Conservation (phyloP, 2,888 invertebrate genomes). For the Lasiommata megera region DNA sequence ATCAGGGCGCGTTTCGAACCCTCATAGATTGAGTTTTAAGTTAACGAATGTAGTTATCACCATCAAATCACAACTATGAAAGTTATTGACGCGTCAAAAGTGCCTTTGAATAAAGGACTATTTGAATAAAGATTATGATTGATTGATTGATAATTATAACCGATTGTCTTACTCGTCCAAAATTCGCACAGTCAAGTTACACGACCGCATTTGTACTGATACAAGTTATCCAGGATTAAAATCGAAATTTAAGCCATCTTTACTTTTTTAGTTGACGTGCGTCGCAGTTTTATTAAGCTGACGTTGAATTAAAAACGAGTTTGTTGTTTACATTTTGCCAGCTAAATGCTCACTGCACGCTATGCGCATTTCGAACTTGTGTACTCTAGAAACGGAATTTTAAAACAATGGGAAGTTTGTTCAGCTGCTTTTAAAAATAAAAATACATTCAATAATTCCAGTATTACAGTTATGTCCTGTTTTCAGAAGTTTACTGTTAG, state of each 20-base stretch:
- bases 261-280: neutral
- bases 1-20: too few relatives aligned
- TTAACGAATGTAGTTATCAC: too few relatives aligned
- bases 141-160: too few relatives aligned
- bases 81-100: too few relatives aligned
- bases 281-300: neutral
- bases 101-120: too few relatives aligned
- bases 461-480: neutral
- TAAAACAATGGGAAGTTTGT: neutral
- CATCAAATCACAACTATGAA: too few relatives aligned
- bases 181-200: too few relatives aligned
- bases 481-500: neutral
- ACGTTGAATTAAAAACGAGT: conserved; percentile 1
- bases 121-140: too few relatives aligned
- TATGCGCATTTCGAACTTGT: conserved; percentile 2
- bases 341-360: conserved; percentile 2
- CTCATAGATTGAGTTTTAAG: too few relatives aligned
- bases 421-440: neutral
- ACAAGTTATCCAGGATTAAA: too few relatives aligned
- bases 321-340: conserved; percentile 3
- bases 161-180: too few relatives aligned
- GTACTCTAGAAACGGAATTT: neutral
- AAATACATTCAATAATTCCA: neutral
- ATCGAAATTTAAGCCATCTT: neutral
- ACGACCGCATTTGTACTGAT: too few relatives aligned